Evolutionary conservation across 2,797 vertebrate genomes (phyloP).

Genomic region (Ciconia nigra): DNA sequence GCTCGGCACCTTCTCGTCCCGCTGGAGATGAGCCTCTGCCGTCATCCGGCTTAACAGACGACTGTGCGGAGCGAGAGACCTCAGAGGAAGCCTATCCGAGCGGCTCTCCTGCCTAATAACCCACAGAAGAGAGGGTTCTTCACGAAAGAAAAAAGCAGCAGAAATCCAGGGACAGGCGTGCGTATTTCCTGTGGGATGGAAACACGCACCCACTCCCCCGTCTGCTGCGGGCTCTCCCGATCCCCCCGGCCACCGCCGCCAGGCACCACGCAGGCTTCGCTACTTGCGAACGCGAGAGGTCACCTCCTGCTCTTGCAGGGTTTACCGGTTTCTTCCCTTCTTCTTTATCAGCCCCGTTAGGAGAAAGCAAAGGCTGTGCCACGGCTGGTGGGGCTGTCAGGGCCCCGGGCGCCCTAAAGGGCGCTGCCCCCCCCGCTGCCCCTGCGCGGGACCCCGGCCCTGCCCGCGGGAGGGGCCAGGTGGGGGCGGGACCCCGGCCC

Average conservation of each 20-base stretch:
- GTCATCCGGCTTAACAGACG: not conserved
- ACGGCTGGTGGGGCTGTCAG: not conserved
- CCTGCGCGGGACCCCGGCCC: no score
- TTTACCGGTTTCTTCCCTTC: not conserved
- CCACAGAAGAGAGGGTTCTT: not conserved
- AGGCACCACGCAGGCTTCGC: accelerated
- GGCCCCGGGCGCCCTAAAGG: no score
- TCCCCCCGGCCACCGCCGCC: not conserved
- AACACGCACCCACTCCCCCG: accelerated
- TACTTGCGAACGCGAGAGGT: not conserved
- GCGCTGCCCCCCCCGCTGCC: no score
- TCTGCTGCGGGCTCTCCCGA: not conserved
- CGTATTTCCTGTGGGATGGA: not conserved
- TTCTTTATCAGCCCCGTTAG: not conserved
- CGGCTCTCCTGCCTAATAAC: not conserved
- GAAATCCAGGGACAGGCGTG: not conserved
- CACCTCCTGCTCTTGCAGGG: not conserved
- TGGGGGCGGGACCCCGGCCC: no score
- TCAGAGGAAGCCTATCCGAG: not conserved
- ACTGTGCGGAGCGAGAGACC: not conserved
- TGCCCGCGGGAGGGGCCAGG: no score
- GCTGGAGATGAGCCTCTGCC: not conserved
- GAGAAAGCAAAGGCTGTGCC: not conserved
- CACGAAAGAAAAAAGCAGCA: not conserved
- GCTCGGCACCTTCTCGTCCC: not conserved